Percentiles rank a stretch among this genome's conserved stretches.
These are phyloP conservation scores for Actenoides hombroni DNA, from an alignment of 2,113 vertebrate genomes.

Conservation along the genomic window DNA sequence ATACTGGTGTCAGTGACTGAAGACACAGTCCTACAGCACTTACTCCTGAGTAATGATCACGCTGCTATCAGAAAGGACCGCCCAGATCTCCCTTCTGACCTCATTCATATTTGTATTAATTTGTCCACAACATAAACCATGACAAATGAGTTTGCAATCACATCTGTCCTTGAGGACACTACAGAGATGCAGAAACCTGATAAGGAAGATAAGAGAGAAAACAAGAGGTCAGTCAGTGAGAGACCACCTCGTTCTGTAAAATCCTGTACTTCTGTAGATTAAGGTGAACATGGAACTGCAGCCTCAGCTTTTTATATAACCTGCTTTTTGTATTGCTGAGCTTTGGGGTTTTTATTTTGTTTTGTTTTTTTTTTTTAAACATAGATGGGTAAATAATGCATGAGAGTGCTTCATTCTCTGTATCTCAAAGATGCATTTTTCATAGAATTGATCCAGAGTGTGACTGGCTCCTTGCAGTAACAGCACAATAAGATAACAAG, in stretches of 20 bases:
- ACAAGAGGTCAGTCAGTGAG: neutral
- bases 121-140: neutral
- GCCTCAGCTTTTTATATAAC: neutral
- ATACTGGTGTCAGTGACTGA: neutral
- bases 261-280: neutral
- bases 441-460: neutral
- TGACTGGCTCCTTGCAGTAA: neutral
- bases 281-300: neutral
- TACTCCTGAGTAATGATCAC: neutral
- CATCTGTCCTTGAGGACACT: neutral
- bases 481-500: neutral
- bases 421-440: neutral
- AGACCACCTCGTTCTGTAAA: neutral
- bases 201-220: neutral
- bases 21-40: neutral
- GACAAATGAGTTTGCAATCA: neutral
- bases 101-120: neutral
- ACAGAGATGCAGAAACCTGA: neutral
- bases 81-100: neutral
- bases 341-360: neutral
- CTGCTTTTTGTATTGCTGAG: neutral
- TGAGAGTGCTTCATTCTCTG: neutral
- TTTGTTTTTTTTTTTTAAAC: neutral
- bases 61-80: neutral
- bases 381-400: neutral